Evolutionary conservation across 2,113 vertebrate genomes (phyloP), one percentile per base, ranked within the genome.

Genomic region (Maccullochella peelii): DNA sequence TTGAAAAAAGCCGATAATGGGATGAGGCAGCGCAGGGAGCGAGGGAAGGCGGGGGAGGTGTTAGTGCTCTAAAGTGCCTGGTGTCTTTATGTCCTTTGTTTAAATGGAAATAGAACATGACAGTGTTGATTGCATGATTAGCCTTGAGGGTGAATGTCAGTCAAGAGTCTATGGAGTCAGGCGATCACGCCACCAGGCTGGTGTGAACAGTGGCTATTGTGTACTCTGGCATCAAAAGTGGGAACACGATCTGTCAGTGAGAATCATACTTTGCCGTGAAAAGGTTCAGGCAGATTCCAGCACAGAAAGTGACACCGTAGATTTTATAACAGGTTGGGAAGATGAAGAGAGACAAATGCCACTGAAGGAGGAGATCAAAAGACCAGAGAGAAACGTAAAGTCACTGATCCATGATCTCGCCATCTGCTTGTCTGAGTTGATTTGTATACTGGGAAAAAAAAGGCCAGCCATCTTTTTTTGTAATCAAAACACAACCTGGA

Each of bases 1-100:
- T 87, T 92, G 90, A 90, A 91, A 95, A 91, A 91, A 91, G 86
- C 77, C 85, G 61, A 93, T 95, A 95, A 95, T 93, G 86, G 90
- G 80, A 92, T 89, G 89, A 92, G 90, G 89, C 89, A 93, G 89
- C 30, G 11, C 68, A 18, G 77, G 75, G 86, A 83, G 55, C 3
- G 73, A 82, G 67, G 57, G 78, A 73, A 80, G 63, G 72, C 25
- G 36, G 57, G 88, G 92, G 91, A 80, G 77, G 82, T 79, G 78
- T 86, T 86, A 65, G 76, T 68, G 69, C 68, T 86, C 77, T 76
- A 89, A 86, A 93, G 89, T 92, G 85, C 76, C 74, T 68, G 52
- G 65, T 89, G 79, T 86, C 80, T 91, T 92, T 79, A 77, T 63
- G 57, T 86, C 73, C 47, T 88, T 90, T 86, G 88, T 93, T 92